Evolutionary conservation across 2,888 invertebrate genomes (phyloP), one percentile per base, ranked within the genome.

Genomic region (Eupithecia insigniata): DNA sequence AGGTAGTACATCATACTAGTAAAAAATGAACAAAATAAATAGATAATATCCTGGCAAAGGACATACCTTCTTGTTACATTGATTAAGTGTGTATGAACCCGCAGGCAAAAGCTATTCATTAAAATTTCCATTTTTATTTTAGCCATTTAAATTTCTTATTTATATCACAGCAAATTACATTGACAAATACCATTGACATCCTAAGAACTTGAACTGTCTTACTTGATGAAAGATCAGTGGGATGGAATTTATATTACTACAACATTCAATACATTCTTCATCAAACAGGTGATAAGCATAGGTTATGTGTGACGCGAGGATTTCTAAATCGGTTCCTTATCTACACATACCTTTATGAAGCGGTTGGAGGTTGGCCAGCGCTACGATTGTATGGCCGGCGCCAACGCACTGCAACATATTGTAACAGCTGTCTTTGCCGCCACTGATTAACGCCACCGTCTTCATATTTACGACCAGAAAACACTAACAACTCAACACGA

Each of bases 361-460:
- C 76, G 99, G 99, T 93, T 96, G 96, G 83, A 99, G 95, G 95
- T 99, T 99, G 81, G 99, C 99, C 87, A 99, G 94, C 55, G 99
- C 99, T 71, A 99, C 98, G 83, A 99, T 97, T 83, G 97, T 95
- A 93, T 99, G 99, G 68, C 99, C 99, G 87, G 98, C 98, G 81
- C 97, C 97, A 80, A 98, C 96, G 94, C 99, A 99, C 95, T 99
- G 98, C 97, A 99, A 97, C 97, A 99, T 97, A 91, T 99, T 99
- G 95, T 98, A 99, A 94, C 98, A 99, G 95, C 99, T 99, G 95
- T 99, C 99, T 95, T 99, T 99, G 82, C 99, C 99, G 83, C 99
- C 99, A 94, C 99, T 99, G 81, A 98, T 96, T 92, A 98, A 95
- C 77, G 97, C 98, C 82, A 98, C 97, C 81, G 97, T 97, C 94